A percentile compares a stretch with the other conserved stretches of the same genome.
Conservation (phyloP, 2,797 vertebrate species). For the Sebastes iracundus region DNA sequence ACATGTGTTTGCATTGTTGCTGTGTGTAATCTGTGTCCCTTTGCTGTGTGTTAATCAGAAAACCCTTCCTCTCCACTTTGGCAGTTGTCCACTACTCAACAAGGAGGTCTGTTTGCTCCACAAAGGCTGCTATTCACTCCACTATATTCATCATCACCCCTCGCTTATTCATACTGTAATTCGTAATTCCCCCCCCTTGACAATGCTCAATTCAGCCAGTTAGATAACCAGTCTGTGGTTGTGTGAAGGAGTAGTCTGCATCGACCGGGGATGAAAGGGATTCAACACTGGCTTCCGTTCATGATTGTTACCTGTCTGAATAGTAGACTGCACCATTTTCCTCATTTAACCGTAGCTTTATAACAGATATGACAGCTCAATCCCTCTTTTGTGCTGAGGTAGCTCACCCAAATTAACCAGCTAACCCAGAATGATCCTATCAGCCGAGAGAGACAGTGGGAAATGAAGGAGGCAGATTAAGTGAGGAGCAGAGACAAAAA, state of each 20-base stretch:
- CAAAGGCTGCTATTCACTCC: conserved; percentile 72
- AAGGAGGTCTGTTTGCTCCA: conserved; percentile 64
- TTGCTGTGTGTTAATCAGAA: conserved; percentile 48
- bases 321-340: conserved; percentile 1
- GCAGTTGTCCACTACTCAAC: conserved; percentile 54
- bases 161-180: conserved; percentile 72
- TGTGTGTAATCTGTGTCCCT: conserved; percentile 23
- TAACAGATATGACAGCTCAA: not conserved
- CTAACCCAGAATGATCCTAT: conserved; percentile 42
- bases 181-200: conserved; percentile 55
- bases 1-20: conserved; percentile 10
- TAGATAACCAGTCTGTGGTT: conserved; percentile 59
- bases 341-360: conserved; percentile 36
- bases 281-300: conserved; percentile 32
- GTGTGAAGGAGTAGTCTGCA: conserved; percentile 48
- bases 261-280: conserved; percentile 23
- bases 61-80: conserved; percentile 40
- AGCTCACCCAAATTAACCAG: conserved; percentile 26
- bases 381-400: not conserved
- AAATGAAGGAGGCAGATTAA: conserved; percentile 12
- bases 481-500: conserved; percentile 6
- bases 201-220: conserved; percentile 69
- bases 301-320: conserved; percentile 47
- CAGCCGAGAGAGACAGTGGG: conserved; percentile 3
- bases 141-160: conserved; percentile 66